Evolutionary conservation across 2,797 vertebrate genomes (phyloP).

Genomic region (Cichlasoma orientale): DNA sequence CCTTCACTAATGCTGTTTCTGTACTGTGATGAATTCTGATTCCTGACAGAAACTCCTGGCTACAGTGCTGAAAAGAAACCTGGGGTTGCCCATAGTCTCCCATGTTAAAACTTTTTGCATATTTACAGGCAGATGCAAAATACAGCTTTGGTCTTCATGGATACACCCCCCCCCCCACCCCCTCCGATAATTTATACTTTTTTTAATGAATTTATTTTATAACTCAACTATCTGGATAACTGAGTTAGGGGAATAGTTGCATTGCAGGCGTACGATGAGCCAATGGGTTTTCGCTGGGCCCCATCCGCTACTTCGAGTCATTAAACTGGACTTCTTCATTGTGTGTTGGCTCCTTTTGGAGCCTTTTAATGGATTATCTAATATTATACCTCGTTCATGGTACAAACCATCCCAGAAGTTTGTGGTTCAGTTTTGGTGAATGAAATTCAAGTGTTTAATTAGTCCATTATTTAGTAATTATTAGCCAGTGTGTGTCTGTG

Average conservation of each 20-base stretch:
- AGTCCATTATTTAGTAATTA: neutral
- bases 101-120: neutral
- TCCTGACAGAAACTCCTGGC: too few relatives aligned
- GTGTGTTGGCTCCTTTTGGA: neutral
- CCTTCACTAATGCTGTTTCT: too few relatives aligned
- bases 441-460: neutral
- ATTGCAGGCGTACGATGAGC: neutral
- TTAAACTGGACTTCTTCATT: neutral
- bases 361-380: neutral
- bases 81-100: neutral
- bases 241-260: neutral
- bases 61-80: too few relatives aligned
- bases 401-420: neutral
- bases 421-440: neutral
- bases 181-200: too few relatives aligned
- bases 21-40: too few relatives aligned
- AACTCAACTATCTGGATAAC: neutral
- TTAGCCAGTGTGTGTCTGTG: neutral
- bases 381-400: neutral
- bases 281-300: neutral
- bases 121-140: neutral
- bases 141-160: neutral
- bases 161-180: too few relatives aligned
- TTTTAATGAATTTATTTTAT: too few relatives aligned
- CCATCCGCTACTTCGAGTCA: neutral